These are phyloP conservation scores for Ferrisia virgata DNA, from an alignment of 2,888 invertebrate genomes.

Conservation along the genomic window DNA sequence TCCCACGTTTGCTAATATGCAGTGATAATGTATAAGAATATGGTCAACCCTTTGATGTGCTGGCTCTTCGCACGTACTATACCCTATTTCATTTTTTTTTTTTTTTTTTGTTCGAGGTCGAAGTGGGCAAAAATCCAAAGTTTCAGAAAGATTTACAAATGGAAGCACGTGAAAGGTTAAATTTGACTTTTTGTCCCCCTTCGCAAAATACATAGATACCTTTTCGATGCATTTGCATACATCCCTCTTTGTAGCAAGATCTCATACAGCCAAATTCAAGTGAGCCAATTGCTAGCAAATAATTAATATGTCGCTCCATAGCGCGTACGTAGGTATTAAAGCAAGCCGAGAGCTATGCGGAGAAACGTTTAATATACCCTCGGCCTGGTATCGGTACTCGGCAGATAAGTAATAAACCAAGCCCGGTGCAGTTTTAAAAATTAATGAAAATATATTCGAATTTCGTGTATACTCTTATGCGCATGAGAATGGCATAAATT, in stretches of 20 bases:
- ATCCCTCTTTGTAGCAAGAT: no score
- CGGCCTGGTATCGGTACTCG: not conserved
- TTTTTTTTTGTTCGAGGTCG: no score
- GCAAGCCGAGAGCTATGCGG: not conserved
- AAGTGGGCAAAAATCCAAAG: not conserved
- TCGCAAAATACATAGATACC: no score
- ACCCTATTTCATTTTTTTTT: no score
- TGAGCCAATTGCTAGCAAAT: no score
- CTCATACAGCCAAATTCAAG: not conserved
- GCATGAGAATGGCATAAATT: not conserved
- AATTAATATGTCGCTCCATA: no score
- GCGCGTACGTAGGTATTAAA: not conserved
- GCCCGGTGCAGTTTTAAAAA: constrained; percentile 6
- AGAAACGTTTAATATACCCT: not conserved
- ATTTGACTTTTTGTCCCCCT: not conserved
- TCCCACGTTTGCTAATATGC: no score
- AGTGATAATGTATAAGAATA: no score
- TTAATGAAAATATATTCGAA: constrained; percentile 13
- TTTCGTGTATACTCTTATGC: not conserved
- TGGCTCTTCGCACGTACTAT: no score
- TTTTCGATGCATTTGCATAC: not conserved
- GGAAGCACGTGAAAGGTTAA: not conserved
- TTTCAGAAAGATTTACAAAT: not conserved
- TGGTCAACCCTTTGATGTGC: no score
- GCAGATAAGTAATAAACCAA: constrained; percentile 2